Conservation (phyloP, 2,797 vertebrate species). For the Poecilia gillii region DNA sequence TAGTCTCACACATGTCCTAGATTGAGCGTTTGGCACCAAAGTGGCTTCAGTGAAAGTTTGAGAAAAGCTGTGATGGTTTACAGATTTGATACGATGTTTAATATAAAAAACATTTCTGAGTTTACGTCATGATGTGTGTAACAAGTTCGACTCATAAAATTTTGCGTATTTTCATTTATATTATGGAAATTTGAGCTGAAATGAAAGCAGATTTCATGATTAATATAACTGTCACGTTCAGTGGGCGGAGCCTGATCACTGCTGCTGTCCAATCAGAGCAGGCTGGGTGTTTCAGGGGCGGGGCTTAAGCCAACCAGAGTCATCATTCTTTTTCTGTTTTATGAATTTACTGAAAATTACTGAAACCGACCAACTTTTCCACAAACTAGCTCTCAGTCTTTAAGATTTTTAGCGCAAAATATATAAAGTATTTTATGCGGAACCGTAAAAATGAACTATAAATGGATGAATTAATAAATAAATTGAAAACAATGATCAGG, state of each 20-base stretch:
- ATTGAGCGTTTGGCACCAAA: constrained; percentile 47
- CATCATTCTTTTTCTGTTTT: not conserved
- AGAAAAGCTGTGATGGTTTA: constrained; percentile 15
- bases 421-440: not conserved
- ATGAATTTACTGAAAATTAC: not conserved
- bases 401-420: not conserved
- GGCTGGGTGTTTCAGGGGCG: not conserved
- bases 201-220: not conserved
- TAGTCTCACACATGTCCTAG: not conserved
- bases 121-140: not conserved
- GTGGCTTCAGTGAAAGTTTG: constrained; percentile 13
- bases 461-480: no score
- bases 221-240: not conserved
- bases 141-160: not conserved
- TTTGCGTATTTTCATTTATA: not conserved
- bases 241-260: constrained; percentile 2
- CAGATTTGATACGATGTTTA: not conserved
- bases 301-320: not conserved
- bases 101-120: not conserved
- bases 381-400: not conserved
- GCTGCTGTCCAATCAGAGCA: constrained; percentile 1
- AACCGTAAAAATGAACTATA: not conserved
- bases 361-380: not conserved
- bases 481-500: not conserved
- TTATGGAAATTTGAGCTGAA: not conserved